A percentile compares a stretch with the other conserved stretches of the same genome.
Evolutionary conservation across 2,113 vertebrate species (phyloP).

Genomic region (Dipodomys spectabilis): DNA sequence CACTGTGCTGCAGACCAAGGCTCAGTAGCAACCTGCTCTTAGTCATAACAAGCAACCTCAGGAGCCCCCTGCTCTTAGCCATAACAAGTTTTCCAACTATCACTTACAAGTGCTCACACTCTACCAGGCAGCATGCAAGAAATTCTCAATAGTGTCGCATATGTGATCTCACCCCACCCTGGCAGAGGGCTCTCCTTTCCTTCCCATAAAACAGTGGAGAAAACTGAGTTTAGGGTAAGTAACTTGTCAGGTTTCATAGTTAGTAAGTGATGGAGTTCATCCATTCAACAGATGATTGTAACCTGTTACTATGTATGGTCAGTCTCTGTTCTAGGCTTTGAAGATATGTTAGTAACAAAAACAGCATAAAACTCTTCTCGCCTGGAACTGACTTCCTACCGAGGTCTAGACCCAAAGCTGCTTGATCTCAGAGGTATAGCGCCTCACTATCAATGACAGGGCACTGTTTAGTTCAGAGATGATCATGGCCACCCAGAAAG

Average conservation of each 20-base stretch:
- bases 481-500: neutral
- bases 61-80: too few species aligned
- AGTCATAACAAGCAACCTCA: neutral
- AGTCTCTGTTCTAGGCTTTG: neutral
- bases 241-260: neutral
- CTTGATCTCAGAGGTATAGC: neutral
- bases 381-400: neutral
- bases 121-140: neutral
- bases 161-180: neutral
- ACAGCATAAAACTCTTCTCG: neutral
- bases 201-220: neutral
- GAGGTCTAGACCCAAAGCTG: neutral
- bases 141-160: neutral
- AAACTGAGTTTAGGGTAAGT: constrained; percentile 18
- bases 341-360: neutral
- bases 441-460: neutral
- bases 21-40: neutral
- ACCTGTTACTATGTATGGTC: neutral
- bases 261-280: neutral
- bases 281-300: neutral
- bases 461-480: neutral
- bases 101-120: neutral
- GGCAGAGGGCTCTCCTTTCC: neutral
- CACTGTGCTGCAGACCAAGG: neutral
- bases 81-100: neutral